Evolutionary conservation across 1,140 invertebrate species (phyloP), one percentile per base, ranked within the genome.

Genomic region (Eriosoma lanigerum): DNA sequence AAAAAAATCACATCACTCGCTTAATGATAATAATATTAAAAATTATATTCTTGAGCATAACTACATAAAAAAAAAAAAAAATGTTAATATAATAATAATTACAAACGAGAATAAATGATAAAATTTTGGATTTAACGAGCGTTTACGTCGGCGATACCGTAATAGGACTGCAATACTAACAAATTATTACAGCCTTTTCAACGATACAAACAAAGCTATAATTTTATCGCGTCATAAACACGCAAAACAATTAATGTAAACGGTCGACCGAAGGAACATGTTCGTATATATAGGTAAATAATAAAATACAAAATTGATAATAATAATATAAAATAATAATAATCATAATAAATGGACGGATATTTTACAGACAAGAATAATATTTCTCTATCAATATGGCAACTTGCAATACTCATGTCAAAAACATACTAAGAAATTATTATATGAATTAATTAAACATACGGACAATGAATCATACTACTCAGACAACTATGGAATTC

Each of bases 271-370:
- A 78, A 78, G 75, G 75, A 78, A 78, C 75, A 78, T 62, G 75
- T 78, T 78, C 38, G 56, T 78, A 60, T 76, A 56, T 52, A 52
- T 32, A 32, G 29, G 32, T 29, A 17, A 17, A 29, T 62, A 32
- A 15, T 17, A 17, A 62, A 19, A 52, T 72, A 68, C 6, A 54
- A 48, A 38, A 38, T 38, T 38, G 70, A 54, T 32, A 73, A 73
- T 52, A 73, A 29, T 54, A 56, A 75, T 46, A 76, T 26, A 76
- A 76, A 38, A 76, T 58, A 76, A 76, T 73, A 60, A 75, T 75
- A 75, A 73, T 72, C 50, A 73, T 73, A 73, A 75, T 78, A 78
- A 78, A 15, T 78, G 75, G 75, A 78, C 75, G 75, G 75, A 78
- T 29, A 78, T 75, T 56, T 56, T 38, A 75, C 54, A 60, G 21